Percentiles rank a stretch among this genome's conserved stretches.
Evolutionary conservation across 2,113 vertebrate genomes (phyloP).

Genomic region (Perca schrenkii): DNA sequence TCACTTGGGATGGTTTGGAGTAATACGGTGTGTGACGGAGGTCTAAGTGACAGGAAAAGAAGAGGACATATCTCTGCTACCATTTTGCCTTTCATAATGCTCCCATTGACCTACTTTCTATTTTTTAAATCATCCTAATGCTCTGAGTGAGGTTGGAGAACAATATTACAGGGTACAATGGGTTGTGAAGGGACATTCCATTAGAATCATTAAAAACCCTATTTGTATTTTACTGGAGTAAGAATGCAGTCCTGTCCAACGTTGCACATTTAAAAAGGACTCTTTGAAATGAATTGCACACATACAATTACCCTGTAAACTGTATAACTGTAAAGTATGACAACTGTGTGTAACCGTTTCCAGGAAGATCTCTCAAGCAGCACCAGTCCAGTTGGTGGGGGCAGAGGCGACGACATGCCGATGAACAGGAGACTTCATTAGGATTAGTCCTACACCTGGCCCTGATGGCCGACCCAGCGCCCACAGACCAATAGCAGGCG

Average conservation of each 20-base stretch:
- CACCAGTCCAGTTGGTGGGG: constrained; percentile 74
- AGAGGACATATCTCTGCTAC: constrained; percentile 53
- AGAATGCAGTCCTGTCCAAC: constrained; percentile 39
- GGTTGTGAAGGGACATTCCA: constrained; percentile 37
- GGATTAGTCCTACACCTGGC: constrained; percentile 65
- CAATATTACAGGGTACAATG: constrained; percentile 32
- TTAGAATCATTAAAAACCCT: constrained; percentile 34
- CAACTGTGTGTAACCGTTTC: constrained; percentile 70
- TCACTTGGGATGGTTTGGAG: constrained; percentile 57
- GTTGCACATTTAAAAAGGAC: constrained; percentile 54
- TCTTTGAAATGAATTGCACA: constrained; percentile 67
- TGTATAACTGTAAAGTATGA: constrained; percentile 40
- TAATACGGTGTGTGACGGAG: constrained; percentile 55
- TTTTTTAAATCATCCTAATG: constrained; percentile 73
- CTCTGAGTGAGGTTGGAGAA: constrained; percentile 49
- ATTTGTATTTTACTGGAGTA: not conserved
- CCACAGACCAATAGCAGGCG: constrained; percentile 29
- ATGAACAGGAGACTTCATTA: constrained; percentile 68
- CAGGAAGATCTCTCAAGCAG: constrained; percentile 51
- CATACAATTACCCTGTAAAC: constrained; percentile 67
- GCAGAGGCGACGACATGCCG: constrained; percentile 64
- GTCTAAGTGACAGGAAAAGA: constrained; percentile 65
- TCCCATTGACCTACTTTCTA: constrained; percentile 72
- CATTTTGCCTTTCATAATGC: constrained; percentile 64
- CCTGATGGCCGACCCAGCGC: constrained; percentile 37